Percentiles rank a stretch among this genome's conserved stretches.
Conservation (phyloP, 2,113 vertebrate genomes). For the Chrysemys picta region DNA sequence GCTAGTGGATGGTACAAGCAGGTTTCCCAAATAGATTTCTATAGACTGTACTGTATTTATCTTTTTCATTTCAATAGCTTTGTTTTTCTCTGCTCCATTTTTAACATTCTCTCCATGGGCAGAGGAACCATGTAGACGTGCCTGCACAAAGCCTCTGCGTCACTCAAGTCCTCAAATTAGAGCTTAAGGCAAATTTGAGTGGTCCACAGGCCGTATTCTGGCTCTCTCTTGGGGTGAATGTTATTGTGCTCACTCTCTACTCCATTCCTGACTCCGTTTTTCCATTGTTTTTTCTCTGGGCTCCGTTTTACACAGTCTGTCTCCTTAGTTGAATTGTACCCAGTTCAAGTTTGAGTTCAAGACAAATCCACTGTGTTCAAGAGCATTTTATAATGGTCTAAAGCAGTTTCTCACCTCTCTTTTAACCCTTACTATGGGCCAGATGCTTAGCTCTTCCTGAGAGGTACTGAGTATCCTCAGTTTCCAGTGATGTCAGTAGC, state of each 20-base stretch:
- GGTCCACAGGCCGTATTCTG: not conserved
- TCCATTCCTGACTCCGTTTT: not conserved
- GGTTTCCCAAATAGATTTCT: not conserved
- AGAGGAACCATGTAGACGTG: not conserved
- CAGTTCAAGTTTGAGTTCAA: not conserved
- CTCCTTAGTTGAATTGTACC: not conserved
- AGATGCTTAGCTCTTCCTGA: not conserved
- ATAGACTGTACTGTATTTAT: not conserved
- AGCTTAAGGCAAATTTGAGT: not conserved
- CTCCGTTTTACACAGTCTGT: not conserved
- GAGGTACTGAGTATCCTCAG: too few species aligned
- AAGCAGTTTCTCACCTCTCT: not conserved
- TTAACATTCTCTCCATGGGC: not conserved
- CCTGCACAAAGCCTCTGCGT: not conserved
- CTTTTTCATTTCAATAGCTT: not conserved
- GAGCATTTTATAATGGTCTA: not conserved
- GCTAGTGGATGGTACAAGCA: rapidly evolving
- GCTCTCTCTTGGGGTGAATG: rapidly evolving
- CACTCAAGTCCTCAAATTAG: not conserved
- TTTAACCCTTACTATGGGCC: not conserved
- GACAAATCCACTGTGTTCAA: not conserved
- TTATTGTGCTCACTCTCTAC: not conserved
- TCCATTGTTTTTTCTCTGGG: not conserved
- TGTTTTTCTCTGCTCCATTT: not conserved
- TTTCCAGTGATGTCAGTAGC: not conserved